Percentiles rank a stretch among this genome's conserved stretches.
phyloP scores from a whole-genome alignment of 2,888 invertebrate species.

The Glyphotaelius pellucidus region DNA sequence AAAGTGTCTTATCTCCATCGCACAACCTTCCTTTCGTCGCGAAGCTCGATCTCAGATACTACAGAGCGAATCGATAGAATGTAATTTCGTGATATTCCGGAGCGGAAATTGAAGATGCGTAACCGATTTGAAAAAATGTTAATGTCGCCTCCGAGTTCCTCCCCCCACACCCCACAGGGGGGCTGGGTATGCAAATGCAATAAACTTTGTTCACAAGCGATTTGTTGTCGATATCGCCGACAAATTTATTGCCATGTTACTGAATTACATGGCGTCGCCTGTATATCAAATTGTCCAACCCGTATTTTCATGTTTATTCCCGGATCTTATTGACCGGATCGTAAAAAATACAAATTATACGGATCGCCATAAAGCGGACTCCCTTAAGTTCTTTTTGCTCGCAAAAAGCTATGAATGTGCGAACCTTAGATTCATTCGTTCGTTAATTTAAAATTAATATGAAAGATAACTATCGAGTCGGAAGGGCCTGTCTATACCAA shows the following conservation, averaged over 20 bases:
- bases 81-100: slow-evolving; percentile 18
- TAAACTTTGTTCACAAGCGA: slow-evolving; percentile 36
- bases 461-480: neutral
- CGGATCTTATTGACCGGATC: slow-evolving; percentile 31
- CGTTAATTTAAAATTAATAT: neutral
- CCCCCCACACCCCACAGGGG: neutral
- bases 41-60: neutral
- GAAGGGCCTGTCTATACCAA: neutral
- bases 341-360: slow-evolving; percentile 35
- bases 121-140: slow-evolving; percentile 44
- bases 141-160: slow-evolving; percentile 5
- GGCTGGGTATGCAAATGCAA: slow-evolving; percentile 36
- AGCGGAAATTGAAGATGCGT: slow-evolving; percentile 45
- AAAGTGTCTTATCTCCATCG: neutral
- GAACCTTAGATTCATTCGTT: neutral
- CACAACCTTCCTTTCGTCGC: neutral
- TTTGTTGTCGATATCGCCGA: slow-evolving; percentile 40
- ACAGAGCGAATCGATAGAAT: slow-evolving; percentile 10
- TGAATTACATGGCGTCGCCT: slow-evolving; percentile 41
- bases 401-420: neutral
- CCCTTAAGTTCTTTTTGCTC: slow-evolving; percentile 38
- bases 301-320: slow-evolving; percentile 36
- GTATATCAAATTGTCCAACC: slow-evolving; percentile 41
- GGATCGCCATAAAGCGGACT: slow-evolving; percentile 25
- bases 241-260: slow-evolving; percentile 28